Conservation (phyloP, 2,888 invertebrate species). For the Dasypogon diadema region DNA sequence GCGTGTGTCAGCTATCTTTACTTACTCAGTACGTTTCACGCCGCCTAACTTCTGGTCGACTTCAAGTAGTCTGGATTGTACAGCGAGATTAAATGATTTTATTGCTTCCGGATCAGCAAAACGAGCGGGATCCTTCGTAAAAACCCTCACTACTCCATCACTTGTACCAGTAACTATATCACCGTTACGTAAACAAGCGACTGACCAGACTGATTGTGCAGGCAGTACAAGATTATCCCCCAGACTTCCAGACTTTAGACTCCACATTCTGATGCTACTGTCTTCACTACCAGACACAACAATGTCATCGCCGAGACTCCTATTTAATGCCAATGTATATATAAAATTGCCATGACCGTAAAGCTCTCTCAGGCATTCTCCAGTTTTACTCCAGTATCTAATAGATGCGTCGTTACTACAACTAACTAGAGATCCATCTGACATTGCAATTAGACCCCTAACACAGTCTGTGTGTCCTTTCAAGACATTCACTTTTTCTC, state of each 20-base stretch:
- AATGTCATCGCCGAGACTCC: constrained; percentile 71
- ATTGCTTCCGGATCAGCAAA: constrained; percentile 75
- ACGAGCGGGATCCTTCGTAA: constrained; percentile 79
- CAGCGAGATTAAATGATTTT: constrained; percentile 79
- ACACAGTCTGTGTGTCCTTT: constrained; percentile 94
- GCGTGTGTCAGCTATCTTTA: not conserved
- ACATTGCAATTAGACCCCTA: constrained; percentile 79
- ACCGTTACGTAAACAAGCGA: constrained; percentile 83
- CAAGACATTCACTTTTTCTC: constrained; percentile 75
- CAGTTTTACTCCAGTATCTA: constrained; percentile 84
- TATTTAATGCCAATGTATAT: constrained; percentile 76
- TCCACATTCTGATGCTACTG: constrained; percentile 86
- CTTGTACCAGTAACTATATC: constrained; percentile 91
- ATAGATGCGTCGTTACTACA: constrained; percentile 94
- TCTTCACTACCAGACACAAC: constrained; percentile 93
- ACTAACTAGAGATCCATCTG: constrained; percentile 83
- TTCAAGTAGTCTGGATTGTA: constrained; percentile 74
- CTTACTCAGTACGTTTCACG: constrained; percentile 85
- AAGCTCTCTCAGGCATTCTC: constrained; percentile 81
- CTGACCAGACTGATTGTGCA: constrained; percentile 90
- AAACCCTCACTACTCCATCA: constrained; percentile 89
- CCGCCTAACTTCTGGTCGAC: constrained; percentile 83
- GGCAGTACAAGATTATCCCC: constrained; percentile 72
- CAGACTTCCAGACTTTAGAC: constrained; percentile 63
- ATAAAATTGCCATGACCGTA: constrained; percentile 91